Evolutionary conservation across 2,113 vertebrate species (phyloP).

Genomic region (Lota lota): DNA sequence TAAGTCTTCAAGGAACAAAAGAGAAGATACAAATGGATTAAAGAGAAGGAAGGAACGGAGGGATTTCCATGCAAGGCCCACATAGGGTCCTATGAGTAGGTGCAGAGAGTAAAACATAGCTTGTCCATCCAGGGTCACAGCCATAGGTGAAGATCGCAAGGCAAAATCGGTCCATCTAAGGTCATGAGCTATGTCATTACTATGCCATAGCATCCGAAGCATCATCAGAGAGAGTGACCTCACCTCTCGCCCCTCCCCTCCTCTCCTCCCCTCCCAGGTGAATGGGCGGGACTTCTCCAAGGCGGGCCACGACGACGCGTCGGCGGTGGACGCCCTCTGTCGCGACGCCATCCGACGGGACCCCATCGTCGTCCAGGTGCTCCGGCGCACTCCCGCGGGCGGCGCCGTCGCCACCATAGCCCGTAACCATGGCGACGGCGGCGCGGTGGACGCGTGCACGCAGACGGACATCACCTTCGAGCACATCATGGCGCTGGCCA

Average conservation of each 20-base stretch:
- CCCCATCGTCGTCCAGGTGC: constrained; percentile 90
- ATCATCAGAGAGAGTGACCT: neutral
- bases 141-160: too few relatives aligned
- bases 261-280: constrained; percentile 70
- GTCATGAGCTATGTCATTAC: too few relatives aligned
- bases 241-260: too few relatives aligned
- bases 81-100: too few relatives aligned
- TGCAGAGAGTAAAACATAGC: too few relatives aligned
- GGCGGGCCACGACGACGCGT: constrained; percentile 84
- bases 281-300: constrained; percentile 91
- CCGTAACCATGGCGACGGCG: constrained; percentile 66
- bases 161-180: too few relatives aligned
- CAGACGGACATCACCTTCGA: constrained; percentile 97
- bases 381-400: constrained; percentile 74
- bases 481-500: constrained; percentile 91
- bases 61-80: too few relatives aligned
- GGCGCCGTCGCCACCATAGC: constrained; percentile 18
- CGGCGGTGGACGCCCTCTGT: constrained; percentile 69
- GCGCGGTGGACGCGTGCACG: constrained; percentile 83
- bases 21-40: too few relatives aligned
- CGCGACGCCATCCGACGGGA: constrained; percentile 82
- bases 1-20: too few relatives aligned
- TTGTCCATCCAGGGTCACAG: too few relatives aligned
- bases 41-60: too few relatives aligned
- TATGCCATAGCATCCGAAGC: too few relatives aligned